These are phyloP conservation scores for Brachynemurus nebulosus DNA, from an alignment of 2,888 invertebrate genomes.

Conservation along the genomic window DNA sequence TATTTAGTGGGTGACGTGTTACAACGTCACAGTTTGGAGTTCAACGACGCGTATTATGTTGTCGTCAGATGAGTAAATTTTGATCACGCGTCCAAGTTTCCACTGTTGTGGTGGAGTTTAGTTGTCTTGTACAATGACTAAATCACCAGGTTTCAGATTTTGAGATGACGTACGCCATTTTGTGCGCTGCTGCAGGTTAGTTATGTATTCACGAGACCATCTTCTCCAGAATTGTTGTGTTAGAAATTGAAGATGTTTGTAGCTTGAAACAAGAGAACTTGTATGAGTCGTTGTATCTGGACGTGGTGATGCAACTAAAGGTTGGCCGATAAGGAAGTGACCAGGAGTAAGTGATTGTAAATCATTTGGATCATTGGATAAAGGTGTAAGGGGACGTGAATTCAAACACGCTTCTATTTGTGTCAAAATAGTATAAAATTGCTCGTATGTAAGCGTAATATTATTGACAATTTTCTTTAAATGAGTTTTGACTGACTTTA, in stretches of 20 bases:
- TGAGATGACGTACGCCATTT: conserved; percentile 11
- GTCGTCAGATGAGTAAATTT: conserved; percentile 8
- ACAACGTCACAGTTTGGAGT: neutral
- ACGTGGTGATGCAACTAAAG: conserved; percentile 16
- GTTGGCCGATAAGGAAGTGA: conserved; percentile 23
- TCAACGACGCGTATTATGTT: conserved; percentile 6
- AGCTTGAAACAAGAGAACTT: too few relatives aligned
- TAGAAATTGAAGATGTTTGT: too few relatives aligned
- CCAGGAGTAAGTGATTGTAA: conserved; percentile 20
- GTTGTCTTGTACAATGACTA: conserved; percentile 14
- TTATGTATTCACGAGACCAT: conserved; percentile 13
- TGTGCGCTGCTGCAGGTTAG: conserved; percentile 10
- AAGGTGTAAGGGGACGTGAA: conserved; percentile 18
- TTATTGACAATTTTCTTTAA: conserved; percentile 16
- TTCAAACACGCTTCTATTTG: conserved; percentile 20
- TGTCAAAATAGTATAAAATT: conserved; percentile 17
- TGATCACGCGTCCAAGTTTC: conserved; percentile 11
- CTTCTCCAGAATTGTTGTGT: conserved; percentile 13
- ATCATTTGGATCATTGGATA: conserved; percentile 19
- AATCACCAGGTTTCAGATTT: conserved; percentile 7
- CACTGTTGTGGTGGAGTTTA: conserved; percentile 10
- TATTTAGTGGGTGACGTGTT: too few relatives aligned
- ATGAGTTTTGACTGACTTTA: conserved; percentile 20
- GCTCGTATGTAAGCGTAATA: conserved; percentile 17
- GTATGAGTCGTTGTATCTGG: too few relatives aligned